These are phyloP conservation scores for Hassar affinis DNA, from an alignment of 2,113 vertebrate species.

Conservation along the genomic window DNA sequence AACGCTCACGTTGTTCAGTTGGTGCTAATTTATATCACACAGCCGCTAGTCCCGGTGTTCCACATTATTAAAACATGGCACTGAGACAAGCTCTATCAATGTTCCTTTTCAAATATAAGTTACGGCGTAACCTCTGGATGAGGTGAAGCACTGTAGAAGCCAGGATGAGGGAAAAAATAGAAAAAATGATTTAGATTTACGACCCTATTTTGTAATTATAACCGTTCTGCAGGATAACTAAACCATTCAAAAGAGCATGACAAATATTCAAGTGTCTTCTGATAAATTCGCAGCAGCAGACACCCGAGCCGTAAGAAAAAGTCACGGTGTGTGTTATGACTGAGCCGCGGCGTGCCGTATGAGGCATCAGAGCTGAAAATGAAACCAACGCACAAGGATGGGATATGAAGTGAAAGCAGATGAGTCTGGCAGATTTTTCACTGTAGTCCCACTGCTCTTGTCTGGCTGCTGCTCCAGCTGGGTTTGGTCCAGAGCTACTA, in stretches of 20 bases:
- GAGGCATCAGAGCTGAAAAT: slow-evolving; percentile 40
- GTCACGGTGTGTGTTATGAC: background rate
- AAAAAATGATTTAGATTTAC: background rate
- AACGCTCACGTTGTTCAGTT: background rate
- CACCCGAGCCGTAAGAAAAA: background rate
- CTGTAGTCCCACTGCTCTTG: slow-evolving; percentile 61
- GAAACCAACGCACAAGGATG: slow-evolving; percentile 56
- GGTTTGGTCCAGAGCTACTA: slow-evolving; percentile 57
- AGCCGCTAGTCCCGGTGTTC: background rate
- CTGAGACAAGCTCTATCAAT: background rate
- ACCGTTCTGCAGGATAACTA: background rate
- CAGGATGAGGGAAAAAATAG: background rate
- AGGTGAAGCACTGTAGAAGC: background rate
- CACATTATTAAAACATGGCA: background rate
- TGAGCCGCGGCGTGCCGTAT: background rate
- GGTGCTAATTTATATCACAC: background rate
- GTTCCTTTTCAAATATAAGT: background rate
- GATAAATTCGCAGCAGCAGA: background rate
- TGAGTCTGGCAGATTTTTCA: slow-evolving; percentile 70
- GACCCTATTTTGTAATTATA: background rate
- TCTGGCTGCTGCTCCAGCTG: slow-evolving; percentile 62
- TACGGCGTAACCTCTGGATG: background rate
- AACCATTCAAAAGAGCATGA: background rate
- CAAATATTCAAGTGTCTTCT: background rate
- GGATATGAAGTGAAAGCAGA: slow-evolving; percentile 70